Evolutionary conservation across 2,888 invertebrate genomes (phyloP).

Genomic region (Drosophila rubida): DNA sequence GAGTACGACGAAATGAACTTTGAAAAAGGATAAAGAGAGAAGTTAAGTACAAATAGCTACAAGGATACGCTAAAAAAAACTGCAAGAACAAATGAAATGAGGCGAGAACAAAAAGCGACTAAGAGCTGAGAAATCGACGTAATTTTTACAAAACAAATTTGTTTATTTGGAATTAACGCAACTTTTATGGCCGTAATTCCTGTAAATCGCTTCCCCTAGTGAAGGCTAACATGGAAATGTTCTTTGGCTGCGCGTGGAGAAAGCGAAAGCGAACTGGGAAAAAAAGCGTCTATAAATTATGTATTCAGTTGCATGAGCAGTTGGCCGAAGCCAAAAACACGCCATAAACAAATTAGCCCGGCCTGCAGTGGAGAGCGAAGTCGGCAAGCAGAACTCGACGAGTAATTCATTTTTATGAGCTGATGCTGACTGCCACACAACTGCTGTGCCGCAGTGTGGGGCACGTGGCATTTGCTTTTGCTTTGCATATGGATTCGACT

Average conservation of each 20-base stretch:
- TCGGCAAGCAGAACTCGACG: slow-evolving; percentile 10
- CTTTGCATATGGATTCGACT: background rate
- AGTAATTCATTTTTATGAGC: slow-evolving; percentile 76
- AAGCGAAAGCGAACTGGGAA: background rate
- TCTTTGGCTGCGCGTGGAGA: background rate
- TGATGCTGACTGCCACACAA: slow-evolving; percentile 50
- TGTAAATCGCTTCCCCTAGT: background rate
- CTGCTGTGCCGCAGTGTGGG: too few species aligned
- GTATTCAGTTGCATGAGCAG: slow-evolving; percentile 50
- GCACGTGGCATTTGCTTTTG: too few species aligned
- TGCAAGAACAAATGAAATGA: background rate
- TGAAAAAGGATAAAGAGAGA: too few species aligned
- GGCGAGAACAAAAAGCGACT: background rate
- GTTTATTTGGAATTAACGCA: slow-evolving; percentile 1
- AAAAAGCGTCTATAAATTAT: slow-evolving; percentile 47
- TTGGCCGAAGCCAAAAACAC: slow-evolving; percentile 23
- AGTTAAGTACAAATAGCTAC: too few species aligned
- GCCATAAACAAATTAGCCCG: slow-evolving; percentile 64
- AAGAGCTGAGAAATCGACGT: background rate
- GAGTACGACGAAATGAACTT: too few species aligned
- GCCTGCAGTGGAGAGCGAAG: too few species aligned
- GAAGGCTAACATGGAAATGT: slow-evolving; percentile 10
- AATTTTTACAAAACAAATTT: background rate
- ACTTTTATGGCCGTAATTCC: slow-evolving; percentile 19
- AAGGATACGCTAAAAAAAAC: too few species aligned